phyloP scores from a whole-genome alignment of 2,888 invertebrate genomes.

The Notodromas monacha region DNA sequence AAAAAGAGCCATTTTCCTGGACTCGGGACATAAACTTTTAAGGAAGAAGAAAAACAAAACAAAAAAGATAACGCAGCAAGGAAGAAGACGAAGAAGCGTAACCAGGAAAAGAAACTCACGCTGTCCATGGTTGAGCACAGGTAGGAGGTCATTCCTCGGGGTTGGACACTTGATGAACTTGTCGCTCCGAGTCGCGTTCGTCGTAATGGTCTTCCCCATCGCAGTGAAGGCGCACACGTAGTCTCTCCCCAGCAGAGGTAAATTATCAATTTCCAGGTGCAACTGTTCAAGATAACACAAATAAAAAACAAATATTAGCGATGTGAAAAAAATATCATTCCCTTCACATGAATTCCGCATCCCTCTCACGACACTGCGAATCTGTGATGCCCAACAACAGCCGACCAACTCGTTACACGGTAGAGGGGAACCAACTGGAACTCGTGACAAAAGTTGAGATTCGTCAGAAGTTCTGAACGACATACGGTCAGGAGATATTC shows the following conservation, averaged over 20 bases:
- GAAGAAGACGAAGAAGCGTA: conserved; percentile 1
- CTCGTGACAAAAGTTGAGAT: too few relatives aligned
- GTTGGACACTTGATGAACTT: conserved; percentile 82
- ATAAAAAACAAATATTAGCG: too few relatives aligned
- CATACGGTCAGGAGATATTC: too few relatives aligned
- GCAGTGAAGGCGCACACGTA: conserved; percentile 78
- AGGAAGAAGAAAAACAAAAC: conserved; percentile 2
- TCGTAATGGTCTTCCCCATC: conserved; percentile 52
- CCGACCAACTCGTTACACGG: too few relatives aligned
- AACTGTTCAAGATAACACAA: too few relatives aligned
- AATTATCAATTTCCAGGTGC: conserved; percentile 71
- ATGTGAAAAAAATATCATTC: too few relatives aligned
- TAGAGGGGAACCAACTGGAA: too few relatives aligned
- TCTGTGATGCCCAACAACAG: too few relatives aligned
- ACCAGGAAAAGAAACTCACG: conserved; percentile 24
- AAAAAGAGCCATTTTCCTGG: too few relatives aligned
- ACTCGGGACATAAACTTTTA: neutral
- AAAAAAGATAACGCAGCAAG: neutral
- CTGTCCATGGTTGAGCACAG: conserved; percentile 63
- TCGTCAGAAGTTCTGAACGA: too few relatives aligned
- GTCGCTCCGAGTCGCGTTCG: conserved; percentile 58
- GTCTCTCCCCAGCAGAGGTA: conserved; percentile 51
- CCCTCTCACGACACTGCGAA: too few relatives aligned
- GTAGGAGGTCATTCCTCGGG: conserved; percentile 64
- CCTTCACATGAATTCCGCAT: too few relatives aligned